Base-by-base conservation (phyloP, 1,140 invertebrate genomes). In the Venturia canescens region DNA sequence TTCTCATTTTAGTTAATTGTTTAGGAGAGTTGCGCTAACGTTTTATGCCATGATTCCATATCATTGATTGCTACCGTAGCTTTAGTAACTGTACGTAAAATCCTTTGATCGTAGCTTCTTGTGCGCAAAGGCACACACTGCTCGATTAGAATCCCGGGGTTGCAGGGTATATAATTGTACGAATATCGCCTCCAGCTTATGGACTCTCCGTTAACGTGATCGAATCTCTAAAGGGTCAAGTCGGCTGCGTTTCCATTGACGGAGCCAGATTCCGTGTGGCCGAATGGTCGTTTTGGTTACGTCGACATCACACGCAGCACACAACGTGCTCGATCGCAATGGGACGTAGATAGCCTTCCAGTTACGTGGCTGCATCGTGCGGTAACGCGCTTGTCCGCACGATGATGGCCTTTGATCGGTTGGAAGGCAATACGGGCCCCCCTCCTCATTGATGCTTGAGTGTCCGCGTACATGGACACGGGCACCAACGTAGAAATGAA, bases 371-470 rank as follows among this genome's bases (percentile, higher is more conserved):
- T 71, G 50, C 44, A 34, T 70, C 78, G 50, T 69, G 69, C 57
- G 67, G 78, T 44, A 72, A 80, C 78, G 48, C 72, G 69, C 78
- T 80, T 72, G 78, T 71, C 50, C 78, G 38, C 38, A 57, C 78
- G 69, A 80, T 80, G 78, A 80, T 69, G 69, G 38, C 78, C 78
- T 80, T 80, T 80, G 78, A 80, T 71, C 78, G 69, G 18, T 60
- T 76, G 50, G 50, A 44, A 60, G 31, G 69, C 69, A 80, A 31
- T 70, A 34, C 69, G 53, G 38, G 50, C 29, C 27, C 72, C 15
- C 26, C 21, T 60, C n/a, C 16, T 21, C 50, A 18, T 53, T n/a
- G 18, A 53, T 53, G 50, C 50, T n/a, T 53, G 50, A 44, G 38
- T 44, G 38, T 44, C 38, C 38, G 1, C 18, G n/a, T 53, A 63